These are phyloP conservation scores for Battus philenor DNA, from an alignment of 1,140 invertebrate species.

Conservation along the genomic window DNA sequence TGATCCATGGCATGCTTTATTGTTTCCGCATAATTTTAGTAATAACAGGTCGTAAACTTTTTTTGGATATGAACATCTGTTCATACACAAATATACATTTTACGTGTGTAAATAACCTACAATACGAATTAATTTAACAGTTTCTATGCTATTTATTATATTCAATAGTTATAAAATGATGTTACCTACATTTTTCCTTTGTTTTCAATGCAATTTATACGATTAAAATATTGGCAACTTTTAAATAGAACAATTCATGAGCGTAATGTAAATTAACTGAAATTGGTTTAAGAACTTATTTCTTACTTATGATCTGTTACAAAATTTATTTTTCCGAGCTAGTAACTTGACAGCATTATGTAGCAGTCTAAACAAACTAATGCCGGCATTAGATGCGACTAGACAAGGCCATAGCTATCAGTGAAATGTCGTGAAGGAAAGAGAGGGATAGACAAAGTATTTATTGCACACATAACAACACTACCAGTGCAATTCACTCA, in stretches of 20 bases:
- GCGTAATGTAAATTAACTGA: no score
- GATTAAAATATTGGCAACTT: no score
- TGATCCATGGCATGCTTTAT: slow-evolving; percentile 24
- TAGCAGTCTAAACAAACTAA: slow-evolving; percentile 59
- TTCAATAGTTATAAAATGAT: no score
- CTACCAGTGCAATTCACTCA: slow-evolving; percentile 61
- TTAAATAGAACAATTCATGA: not conserved
- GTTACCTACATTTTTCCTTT: no score
- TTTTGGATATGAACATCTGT: slow-evolving; percentile 38
- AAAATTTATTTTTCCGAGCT: slow-evolving; percentile 14
- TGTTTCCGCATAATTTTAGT: slow-evolving; percentile 33
- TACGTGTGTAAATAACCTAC: slow-evolving; percentile 18
- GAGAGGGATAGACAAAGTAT: slow-evolving; percentile 69
- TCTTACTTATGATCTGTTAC: no score
- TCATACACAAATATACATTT: slow-evolving; percentile 27
- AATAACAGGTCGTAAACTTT: slow-evolving; percentile 21
- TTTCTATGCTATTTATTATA: not conserved
- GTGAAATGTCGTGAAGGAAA: slow-evolving; percentile 73
- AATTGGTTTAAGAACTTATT: no score
- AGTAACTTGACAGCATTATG: slow-evolving; percentile 34
- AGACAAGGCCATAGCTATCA: slow-evolving; percentile 75
- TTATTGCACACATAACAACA: slow-evolving; percentile 70
- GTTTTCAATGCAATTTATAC: no score
- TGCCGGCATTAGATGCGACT: slow-evolving; percentile 73
- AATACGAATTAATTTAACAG: slow-evolving; percentile 11